Evolutionary conservation across 1,140 invertebrate genomes (phyloP), one percentile per base, ranked within the genome.

Genomic region (Drosophila kanapiae): DNA sequence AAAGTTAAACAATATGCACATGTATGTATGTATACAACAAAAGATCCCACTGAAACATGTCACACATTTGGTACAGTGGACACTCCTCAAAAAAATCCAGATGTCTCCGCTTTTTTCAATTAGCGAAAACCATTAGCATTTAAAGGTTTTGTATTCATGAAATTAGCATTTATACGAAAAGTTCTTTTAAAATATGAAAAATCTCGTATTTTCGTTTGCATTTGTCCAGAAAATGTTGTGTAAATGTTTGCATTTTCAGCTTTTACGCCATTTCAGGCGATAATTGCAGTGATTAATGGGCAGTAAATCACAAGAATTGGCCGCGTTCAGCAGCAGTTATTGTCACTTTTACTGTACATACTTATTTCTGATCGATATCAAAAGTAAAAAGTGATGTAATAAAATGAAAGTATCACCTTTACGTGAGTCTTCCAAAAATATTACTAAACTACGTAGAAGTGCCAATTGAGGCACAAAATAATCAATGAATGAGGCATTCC

Each of bases 21-120:
- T 27, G 6, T 14, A 23, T 14, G 27, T 8, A 4, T 23, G 23
- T 23, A 23, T 23, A 23, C 23, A 23, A 23, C 6, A 33, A 33
- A 10, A 75, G 9, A 54, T 40, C 33, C 6, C 49, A 53, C 43
- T 43, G 14, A 76, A 76, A 61, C 43, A 57, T 43, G 74, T 51
- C 29, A 43, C 42, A 43, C 42, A 38, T 37, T 42, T 27, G 35
- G 37, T 42, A 35, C 31, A 27, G 40, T 29, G 4, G 42, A 9
- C 40, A 45, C 62, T 61, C 18, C 14, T 16, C 10, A 9, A 9
- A 16, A 16, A 51, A 45, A 65, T 29, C 31, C 14, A 31, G 11
- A 33, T 35, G 11, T 13, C 54, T 16, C 42, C 13, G 54, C 31
- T 16, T 18, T 18, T 45, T 45, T 11, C 16, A 65, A 65, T 65